A percentile compares a stretch with the other conserved stretches of the same genome.
These are phyloP conservation scores for Micoletzkya japonica DNA, from an alignment of 2,888 invertebrate species.

Conservation along the genomic window DNA sequence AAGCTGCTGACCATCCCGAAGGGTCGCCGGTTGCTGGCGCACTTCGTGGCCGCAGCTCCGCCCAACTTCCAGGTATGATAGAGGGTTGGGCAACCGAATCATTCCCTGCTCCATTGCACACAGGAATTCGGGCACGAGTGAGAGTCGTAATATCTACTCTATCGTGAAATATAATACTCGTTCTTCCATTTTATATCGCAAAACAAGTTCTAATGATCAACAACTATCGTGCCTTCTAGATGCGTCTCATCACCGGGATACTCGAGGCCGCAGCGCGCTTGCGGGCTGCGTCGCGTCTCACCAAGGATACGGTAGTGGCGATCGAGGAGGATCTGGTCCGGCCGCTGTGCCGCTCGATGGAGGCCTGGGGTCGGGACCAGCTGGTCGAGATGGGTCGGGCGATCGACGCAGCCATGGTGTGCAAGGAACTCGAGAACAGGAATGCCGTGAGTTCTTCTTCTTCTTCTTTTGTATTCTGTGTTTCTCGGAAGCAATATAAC, in stretches of 20 bases:
- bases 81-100: not conserved
- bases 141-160: too few species aligned
- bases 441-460: constrained; percentile 28
- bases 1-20: constrained; percentile 37
- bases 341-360: not conserved
- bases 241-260: not conserved
- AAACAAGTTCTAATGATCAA: too few species aligned
- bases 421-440: constrained; percentile 27
- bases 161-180: too few species aligned
- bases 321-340: constrained; percentile 18
- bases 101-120: too few species aligned
- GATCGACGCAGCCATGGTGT: constrained; percentile 12
- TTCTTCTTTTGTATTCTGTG: not conserved
- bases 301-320: constrained; percentile 13
- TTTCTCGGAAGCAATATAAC: not conserved
- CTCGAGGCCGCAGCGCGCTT: constrained; percentile 3
- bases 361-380: constrained; percentile 22
- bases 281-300: constrained; percentile 1
- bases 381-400: constrained; percentile 16
- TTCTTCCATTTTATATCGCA: too few species aligned
- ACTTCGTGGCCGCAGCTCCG: constrained; percentile 25
- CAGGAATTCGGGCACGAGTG: too few species aligned
- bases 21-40: constrained; percentile 34
- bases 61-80: not conserved
- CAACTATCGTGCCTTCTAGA: not conserved